Percentiles rank a stretch among this genome's conserved stretches.
These are phyloP conservation scores for Aurelia aurita DNA, from an alignment of 30 jellyfish, hydroid and myxozoan species.

Conservation along the genomic window DNA sequence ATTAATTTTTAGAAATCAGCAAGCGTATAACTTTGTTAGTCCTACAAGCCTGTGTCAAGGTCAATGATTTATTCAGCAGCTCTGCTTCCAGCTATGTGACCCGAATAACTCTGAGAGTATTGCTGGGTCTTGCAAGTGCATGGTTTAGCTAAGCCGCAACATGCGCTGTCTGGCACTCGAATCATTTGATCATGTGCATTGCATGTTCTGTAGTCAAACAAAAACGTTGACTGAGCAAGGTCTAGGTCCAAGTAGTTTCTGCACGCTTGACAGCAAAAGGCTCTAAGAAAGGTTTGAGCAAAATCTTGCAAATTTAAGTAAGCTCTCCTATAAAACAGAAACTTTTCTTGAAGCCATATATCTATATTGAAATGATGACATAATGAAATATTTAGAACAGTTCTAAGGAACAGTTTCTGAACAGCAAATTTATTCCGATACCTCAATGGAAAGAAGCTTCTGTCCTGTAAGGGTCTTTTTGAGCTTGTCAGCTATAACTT, in stretches of 20 bases:
- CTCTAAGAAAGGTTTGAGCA: neutral
- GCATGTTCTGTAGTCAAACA: conserved; percentile 30
- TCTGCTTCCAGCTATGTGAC: conserved; percentile 3
- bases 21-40: conserved; percentile 35
- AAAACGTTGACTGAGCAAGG: conserved; percentile 60
- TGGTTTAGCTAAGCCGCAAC: conserved; percentile 58
- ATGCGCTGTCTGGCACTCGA: conserved; percentile 52
- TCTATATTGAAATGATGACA: too few species aligned
- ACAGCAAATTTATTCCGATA: too few species aligned
- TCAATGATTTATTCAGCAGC: conserved; percentile 32
- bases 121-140: conserved; percentile 7
- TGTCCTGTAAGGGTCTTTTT: too few species aligned
- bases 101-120: neutral
- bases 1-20: conserved; percentile 24
- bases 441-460: too few species aligned
- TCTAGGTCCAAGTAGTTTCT: too few species aligned
- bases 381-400: too few species aligned
- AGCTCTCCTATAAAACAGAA: too few species aligned
- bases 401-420: too few species aligned
- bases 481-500: too few species aligned
- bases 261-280: conserved; percentile 1
- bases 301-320: too few species aligned
- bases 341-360: too few species aligned
- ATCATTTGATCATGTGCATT: conserved; percentile 2
- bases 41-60: conserved; percentile 50